Percentiles rank a stretch among this genome's conserved stretches.
phyloP scores from a whole-genome alignment of 2,888 invertebrate species.

The Cactoblastis cactorum region DNA sequence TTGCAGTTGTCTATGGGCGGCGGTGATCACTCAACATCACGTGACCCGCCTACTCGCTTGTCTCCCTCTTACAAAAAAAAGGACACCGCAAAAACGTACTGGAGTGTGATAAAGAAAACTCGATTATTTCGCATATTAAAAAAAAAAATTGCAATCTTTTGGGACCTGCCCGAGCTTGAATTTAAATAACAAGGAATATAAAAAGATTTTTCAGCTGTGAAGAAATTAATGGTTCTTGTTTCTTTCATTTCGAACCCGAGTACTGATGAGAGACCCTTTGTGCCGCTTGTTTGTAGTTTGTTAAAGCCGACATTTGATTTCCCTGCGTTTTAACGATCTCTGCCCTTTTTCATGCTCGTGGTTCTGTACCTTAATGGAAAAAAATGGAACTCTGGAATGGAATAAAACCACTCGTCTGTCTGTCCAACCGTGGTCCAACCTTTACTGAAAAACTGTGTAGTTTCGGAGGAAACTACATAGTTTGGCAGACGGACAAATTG shows the following conservation, averaged over 20 bases:
- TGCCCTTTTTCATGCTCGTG: background rate
- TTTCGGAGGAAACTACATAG: no score
- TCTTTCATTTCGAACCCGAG: background rate
- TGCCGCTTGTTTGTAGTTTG: slow-evolving; percentile 1
- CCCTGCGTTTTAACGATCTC: background rate
- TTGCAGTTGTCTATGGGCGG: no score
- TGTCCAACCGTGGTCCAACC: no score
- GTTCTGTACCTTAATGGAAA: no score
- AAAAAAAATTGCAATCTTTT: background rate
- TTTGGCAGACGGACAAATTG: no score
- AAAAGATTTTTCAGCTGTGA: background rate
- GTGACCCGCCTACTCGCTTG: no score
- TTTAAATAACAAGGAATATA: background rate
- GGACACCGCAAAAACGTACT: no score
- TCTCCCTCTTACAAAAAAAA: no score
- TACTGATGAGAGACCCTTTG: background rate
- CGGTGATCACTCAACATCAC: no score
- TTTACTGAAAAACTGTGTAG: no score
- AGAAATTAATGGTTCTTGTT: slow-evolving; percentile 1
- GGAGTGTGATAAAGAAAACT: background rate
- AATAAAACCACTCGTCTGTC: no score
- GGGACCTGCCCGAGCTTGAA: background rate
- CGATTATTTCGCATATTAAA: background rate
- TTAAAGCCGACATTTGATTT: background rate
- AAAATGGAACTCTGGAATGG: no score